phyloP scores from a whole-genome alignment of 2,888 invertebrate genomes.

The Atrina japonica region DNA sequence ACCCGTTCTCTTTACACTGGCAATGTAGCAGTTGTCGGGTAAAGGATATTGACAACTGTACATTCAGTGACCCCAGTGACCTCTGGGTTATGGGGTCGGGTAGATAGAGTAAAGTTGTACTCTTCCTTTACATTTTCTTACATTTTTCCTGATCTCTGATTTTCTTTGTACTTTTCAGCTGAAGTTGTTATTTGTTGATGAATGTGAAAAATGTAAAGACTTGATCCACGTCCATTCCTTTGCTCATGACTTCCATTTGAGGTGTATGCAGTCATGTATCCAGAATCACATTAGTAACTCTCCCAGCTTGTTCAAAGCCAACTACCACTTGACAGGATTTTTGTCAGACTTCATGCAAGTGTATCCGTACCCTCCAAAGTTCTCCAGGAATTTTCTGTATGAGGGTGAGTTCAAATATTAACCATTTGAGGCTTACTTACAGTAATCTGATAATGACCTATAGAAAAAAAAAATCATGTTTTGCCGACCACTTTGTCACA shows the following conservation, averaged over 20 bases:
- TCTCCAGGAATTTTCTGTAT: constrained; percentile 87
- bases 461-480: no score
- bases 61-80: no score
- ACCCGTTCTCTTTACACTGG: no score
- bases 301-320: constrained; percentile 77
- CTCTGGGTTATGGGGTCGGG: no score
- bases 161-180: constrained; percentile 52
- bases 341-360: constrained; percentile 89
- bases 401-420: constrained; percentile 85
- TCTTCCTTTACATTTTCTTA: no score
- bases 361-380: constrained; percentile 89
- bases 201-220: constrained; percentile 86
- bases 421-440: no score
- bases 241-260: constrained; percentile 88
- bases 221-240: constrained; percentile 89
- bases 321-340: constrained; percentile 88
- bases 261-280: constrained; percentile 86
- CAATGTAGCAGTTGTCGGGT: no score
- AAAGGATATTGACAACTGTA: no score
- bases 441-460: no score
- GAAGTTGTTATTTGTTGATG: constrained; percentile 77
- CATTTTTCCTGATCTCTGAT: no score
- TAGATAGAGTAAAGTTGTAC: no score
- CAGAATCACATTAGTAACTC: constrained; percentile 83
- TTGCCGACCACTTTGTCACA: no score